phyloP scores from a whole-genome alignment of 2,113 vertebrate genomes.

The Poicephalus gulielmi region DNA sequence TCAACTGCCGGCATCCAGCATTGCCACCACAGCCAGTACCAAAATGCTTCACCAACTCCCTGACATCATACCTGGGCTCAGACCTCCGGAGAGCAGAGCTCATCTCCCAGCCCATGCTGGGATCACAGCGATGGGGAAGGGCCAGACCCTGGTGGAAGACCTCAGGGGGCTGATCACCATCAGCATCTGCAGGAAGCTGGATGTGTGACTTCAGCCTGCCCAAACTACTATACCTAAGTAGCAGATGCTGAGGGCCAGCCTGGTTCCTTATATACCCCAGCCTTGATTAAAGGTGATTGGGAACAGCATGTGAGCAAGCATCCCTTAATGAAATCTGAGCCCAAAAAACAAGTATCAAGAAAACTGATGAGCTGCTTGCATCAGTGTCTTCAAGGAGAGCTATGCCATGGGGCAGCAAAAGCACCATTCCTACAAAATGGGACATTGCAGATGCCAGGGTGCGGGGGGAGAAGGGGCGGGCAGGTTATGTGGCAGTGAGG shows the following conservation, averaged over 20 bases:
- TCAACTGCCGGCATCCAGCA: rapidly evolving
- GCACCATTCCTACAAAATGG: neutral
- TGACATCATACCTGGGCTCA: neutral
- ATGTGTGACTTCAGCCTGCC: neutral
- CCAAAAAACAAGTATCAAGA: neutral
- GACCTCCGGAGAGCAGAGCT: neutral
- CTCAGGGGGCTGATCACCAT: neutral
- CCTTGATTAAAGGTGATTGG: neutral
- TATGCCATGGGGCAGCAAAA: neutral
- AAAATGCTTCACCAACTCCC: neutral
- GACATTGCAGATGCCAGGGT: neutral
- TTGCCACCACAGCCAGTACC: neutral
- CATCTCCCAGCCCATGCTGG: rapidly evolving
- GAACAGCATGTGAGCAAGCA: neutral
- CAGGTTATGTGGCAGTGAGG: neutral
- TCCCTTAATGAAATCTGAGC: neutral
- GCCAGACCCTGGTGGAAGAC: neutral
- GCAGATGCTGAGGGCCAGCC: neutral
- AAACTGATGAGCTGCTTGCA: neutral
- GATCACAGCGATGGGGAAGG: neutral
- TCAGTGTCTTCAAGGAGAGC: neutral
- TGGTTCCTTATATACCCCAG: neutral
- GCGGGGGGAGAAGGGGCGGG: rapidly evolving
- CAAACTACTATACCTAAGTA: neutral
- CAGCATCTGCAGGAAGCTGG: neutral